phyloP scores from a whole-genome alignment of 2,797 vertebrate species.

The Lepus townsendii region DNA sequence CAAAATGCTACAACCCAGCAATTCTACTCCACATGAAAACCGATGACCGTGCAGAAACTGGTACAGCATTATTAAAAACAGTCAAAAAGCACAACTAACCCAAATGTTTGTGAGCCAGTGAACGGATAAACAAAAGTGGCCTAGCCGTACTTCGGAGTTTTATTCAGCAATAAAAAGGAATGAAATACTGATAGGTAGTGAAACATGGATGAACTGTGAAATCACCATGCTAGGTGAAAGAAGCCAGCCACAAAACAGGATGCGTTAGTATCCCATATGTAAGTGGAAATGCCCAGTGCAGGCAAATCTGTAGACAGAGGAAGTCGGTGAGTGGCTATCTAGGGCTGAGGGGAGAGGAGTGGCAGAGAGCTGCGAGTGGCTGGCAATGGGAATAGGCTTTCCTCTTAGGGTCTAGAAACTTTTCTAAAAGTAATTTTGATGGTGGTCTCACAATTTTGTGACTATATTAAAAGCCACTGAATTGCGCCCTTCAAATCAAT shows the following conservation, averaged over 20 bases:
- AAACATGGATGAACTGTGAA: not conserved
- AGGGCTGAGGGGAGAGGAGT: not conserved
- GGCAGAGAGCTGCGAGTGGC: not conserved
- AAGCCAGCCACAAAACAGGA: not conserved
- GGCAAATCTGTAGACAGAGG: not conserved
- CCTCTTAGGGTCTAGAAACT: not conserved
- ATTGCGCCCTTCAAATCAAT: not conserved
- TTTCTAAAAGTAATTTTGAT: not conserved
- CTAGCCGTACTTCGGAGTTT: not conserved
- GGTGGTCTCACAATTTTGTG: not conserved
- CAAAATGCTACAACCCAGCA: not conserved
- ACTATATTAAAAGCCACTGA: not conserved
- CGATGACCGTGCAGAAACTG: not conserved
- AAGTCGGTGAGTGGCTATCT: not conserved
- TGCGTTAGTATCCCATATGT: no score
- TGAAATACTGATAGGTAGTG: not conserved
- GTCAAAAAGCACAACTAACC: not conserved
- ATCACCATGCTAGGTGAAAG: not conserved
- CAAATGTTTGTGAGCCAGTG: not conserved
- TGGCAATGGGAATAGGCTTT: not conserved
- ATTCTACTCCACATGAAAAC: not conserved
- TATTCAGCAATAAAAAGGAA: conserved; percentile 11
- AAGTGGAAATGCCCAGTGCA: not conserved
- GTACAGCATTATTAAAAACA: not conserved
- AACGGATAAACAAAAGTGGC: not conserved